Conservation (phyloP, 1,140 invertebrate genomes). For the Orussus abietinus region DNA sequence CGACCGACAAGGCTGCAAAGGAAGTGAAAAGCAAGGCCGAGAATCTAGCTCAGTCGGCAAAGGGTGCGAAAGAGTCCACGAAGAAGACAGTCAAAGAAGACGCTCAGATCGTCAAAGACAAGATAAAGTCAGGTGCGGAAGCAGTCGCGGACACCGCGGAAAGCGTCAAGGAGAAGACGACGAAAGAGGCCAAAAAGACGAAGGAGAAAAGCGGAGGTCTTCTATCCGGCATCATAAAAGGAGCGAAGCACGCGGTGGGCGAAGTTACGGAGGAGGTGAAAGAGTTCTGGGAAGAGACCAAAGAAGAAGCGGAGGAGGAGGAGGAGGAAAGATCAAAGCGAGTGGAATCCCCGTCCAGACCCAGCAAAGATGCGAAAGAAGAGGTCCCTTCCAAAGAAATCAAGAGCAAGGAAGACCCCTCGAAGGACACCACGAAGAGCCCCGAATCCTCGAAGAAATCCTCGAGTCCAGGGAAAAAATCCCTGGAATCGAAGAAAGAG, state of each 20-base stretch:
- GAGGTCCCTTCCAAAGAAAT: neutral
- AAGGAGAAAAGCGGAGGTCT: conserved; percentile 7
- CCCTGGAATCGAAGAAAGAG: conserved; percentile 1
- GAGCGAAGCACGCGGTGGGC: no score
- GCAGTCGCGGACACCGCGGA: no score
- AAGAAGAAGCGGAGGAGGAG: conserved; percentile 14
- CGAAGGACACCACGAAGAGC: no score
- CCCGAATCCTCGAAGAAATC: no score
- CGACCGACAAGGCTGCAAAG: conserved; percentile 1
- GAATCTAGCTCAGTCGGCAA: neutral
- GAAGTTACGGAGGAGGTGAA: conserved; percentile 13
- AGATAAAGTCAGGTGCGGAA: conserved; percentile 14
- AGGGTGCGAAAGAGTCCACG: neutral
- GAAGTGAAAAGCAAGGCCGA: conserved; percentile 9
- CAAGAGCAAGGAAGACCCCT: no score
- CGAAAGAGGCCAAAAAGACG: neutral
- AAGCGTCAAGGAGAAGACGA: no score
- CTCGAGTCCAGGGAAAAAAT: conserved; percentile 4
- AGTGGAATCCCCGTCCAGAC: no score
- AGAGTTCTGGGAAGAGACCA: conserved; percentile 17
- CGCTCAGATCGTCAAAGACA: neutral
- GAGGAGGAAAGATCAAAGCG: no score
- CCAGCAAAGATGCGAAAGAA: neutral
- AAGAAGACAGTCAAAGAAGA: conserved; percentile 4
- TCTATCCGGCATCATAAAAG: no score